phyloP scores from a whole-genome alignment of 2,113 vertebrate species.

The Felis catus region DNA sequence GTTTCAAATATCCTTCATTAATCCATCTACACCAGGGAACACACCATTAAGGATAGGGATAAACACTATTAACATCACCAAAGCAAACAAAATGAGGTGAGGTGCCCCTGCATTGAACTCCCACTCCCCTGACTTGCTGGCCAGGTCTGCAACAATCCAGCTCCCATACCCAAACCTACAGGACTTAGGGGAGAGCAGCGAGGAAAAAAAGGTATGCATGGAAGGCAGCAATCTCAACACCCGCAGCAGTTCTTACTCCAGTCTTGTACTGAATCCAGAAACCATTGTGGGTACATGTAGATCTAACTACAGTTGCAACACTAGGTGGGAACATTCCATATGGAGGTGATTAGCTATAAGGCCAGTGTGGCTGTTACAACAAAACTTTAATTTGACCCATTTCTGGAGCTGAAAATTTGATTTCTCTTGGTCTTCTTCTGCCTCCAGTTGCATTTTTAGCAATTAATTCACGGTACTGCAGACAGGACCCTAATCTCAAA shows the following conservation, averaged over 20 bases:
- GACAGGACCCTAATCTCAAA: not conserved
- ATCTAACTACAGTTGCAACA: not conserved
- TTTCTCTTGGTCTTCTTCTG: not conserved
- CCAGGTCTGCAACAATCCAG: not conserved
- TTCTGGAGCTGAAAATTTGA: not conserved
- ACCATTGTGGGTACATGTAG: not conserved
- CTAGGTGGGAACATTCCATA: not conserved
- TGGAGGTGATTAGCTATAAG: not conserved
- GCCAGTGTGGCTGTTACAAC: not conserved
- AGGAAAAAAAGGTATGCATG: not conserved
- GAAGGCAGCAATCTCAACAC: not conserved
- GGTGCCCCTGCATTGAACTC: not conserved
- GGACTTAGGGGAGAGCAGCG: not conserved
- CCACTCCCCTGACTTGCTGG: not conserved
- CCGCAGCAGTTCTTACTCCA: not conserved
- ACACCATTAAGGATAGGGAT: not conserved
- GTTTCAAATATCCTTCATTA: not conserved
- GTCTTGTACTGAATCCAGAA: not conserved
- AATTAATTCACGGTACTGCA: not conserved
- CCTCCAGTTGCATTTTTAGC: constrained; percentile 9
- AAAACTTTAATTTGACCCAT: not conserved
- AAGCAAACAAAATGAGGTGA: not conserved
- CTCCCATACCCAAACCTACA: not conserved
- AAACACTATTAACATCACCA: not conserved
- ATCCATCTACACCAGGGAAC: not conserved